These are phyloP conservation scores for Rallus limicola DNA, from an alignment of 2,113 vertebrate genomes.

Conservation along the genomic window DNA sequence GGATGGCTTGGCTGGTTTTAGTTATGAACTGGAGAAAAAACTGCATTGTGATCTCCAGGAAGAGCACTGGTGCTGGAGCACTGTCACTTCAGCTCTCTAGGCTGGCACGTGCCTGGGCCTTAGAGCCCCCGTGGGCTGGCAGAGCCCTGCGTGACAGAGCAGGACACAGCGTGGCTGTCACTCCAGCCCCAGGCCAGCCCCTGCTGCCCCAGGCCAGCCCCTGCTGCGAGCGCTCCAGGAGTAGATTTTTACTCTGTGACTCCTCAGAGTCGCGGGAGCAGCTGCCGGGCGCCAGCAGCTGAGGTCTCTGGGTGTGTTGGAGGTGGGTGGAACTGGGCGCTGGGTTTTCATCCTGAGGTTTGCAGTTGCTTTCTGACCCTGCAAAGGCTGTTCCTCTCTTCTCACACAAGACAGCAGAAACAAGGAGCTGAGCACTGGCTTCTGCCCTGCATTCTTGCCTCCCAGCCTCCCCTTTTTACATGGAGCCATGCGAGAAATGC, in stretches of 20 bases:
- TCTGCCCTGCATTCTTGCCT: neutral
- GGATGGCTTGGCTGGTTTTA: neutral
- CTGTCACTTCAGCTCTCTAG: neutral
- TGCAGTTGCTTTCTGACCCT: conserved; percentile 22
- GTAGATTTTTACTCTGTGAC: neutral
- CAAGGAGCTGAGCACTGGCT: neutral
- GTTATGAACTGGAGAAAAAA: neutral
- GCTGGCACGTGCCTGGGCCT: neutral
- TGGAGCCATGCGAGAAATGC: neutral
- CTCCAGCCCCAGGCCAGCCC: neutral
- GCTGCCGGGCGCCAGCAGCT: conserved; percentile 35
- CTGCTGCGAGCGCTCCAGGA: neutral
- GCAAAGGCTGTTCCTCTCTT: neutral
- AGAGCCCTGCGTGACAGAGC: neutral
- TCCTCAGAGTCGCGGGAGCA: neutral
- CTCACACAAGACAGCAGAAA: neutral
- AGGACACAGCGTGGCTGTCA: neutral
- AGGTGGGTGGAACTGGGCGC: neutral
- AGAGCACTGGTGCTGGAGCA: neutral
- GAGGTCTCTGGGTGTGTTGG: neutral
- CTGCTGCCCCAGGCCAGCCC: neutral
- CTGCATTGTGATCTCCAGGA: neutral
- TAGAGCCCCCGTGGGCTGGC: neutral
- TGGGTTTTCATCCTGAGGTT: neutral
- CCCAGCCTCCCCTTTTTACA: neutral